These are phyloP conservation scores for Hoplodrina blanda DNA, from an alignment of 2,888 invertebrate genomes.

Conservation along the genomic window DNA sequence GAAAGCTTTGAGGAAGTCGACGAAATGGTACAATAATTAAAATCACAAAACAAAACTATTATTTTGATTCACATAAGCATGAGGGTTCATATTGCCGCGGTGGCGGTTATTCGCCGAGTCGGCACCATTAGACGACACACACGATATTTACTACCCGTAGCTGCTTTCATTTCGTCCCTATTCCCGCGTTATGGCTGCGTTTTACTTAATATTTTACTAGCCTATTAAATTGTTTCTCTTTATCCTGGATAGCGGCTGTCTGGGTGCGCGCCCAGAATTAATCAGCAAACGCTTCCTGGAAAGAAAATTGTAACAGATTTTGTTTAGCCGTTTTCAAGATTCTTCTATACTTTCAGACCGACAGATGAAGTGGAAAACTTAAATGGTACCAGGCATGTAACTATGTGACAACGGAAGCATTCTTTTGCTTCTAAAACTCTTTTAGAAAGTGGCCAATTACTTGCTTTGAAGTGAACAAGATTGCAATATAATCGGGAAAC, in stretches of 20 bases:
- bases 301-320: conserved; percentile 6
- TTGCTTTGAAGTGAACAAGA: conserved; percentile 35
- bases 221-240: conserved; percentile 54
- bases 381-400: conserved; percentile 20
- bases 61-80: conserved; percentile 26
- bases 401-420: conserved; percentile 18
- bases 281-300: conserved; percentile 44
- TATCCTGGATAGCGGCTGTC: conserved; percentile 34
- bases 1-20: conserved; percentile 20
- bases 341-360: background rate
- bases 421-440: conserved; percentile 20
- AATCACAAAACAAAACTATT: conserved; percentile 26
- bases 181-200: conserved; percentile 44
- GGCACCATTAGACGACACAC: conserved; percentile 65
- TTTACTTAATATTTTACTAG: conserved; percentile 57
- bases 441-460: conserved; percentile 55
- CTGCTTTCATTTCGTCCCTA: conserved; percentile 63
- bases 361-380: background rate
- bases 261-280: conserved; percentile 50
- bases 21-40: conserved; percentile 9
- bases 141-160: conserved; percentile 59
- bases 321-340: conserved; percentile 1
- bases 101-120: conserved; percentile 61
- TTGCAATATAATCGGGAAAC: conserved; percentile 57
- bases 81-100: conserved; percentile 1